A percentile compares a stretch with the other conserved stretches of the same genome.
These are phyloP conservation scores for Tinamus guttatus DNA, from an alignment of 2,113 vertebrate species.

Conservation along the genomic window DNA sequence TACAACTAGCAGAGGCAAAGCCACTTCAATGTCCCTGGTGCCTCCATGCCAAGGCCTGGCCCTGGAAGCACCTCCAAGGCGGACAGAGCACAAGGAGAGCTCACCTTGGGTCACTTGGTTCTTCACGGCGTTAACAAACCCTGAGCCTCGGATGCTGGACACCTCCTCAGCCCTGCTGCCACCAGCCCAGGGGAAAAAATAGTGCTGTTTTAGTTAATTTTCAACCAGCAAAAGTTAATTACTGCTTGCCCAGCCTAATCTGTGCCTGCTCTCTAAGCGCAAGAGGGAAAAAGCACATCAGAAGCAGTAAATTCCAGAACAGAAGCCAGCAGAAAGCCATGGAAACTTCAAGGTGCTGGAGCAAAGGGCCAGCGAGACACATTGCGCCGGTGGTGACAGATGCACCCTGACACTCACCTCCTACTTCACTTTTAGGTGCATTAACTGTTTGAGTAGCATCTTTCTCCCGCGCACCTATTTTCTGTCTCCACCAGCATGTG, in stretches of 20 bases:
- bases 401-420: conserved; percentile 21
- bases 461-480: conserved; percentile 11
- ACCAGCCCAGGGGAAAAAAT: neutral
- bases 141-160: neutral
- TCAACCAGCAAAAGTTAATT: conserved; percentile 39
- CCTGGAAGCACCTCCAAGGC: neutral
- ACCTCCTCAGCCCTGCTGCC: neutral
- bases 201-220: conserved; percentile 7
- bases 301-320: neutral
- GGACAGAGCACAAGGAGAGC: neutral
- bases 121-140: neutral
- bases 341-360: neutral
- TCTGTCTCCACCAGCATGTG: neutral
- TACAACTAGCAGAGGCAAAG: neutral
- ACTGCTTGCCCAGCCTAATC: conserved; percentile 3
- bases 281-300: neutral
- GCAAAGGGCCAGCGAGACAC: neutral
- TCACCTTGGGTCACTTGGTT: neutral
- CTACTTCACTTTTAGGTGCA: conserved; percentile 28
- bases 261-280: neutral
- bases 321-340: neutral
- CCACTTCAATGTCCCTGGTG: neutral
- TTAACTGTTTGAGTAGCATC: neutral
- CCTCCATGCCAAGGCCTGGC: neutral
- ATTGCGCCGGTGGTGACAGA: neutral